Evolutionary conservation across 2,888 invertebrate species (phyloP).

Genomic region (Microdon myrmicae): DNA sequence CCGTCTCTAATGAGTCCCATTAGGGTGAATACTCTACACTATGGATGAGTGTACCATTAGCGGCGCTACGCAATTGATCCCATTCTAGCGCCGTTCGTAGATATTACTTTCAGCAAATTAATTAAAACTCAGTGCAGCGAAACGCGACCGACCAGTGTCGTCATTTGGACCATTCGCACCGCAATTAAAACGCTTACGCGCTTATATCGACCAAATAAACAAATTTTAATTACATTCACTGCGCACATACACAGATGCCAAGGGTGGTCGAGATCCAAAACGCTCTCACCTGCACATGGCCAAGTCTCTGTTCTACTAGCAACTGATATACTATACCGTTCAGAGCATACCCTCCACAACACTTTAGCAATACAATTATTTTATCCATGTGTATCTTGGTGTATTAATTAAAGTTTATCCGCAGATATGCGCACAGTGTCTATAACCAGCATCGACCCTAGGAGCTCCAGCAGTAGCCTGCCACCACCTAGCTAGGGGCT

Average conservation of each 20-base stretch:
- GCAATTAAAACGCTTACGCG: conserved; percentile 52
- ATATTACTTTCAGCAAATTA: conserved; percentile 48
- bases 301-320: conserved; percentile 4
- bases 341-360: conserved; percentile 6
- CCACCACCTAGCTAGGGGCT: conserved; percentile 37
- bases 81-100: conserved; percentile 34
- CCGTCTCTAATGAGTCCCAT: no score
- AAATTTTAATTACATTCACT: conserved; percentile 50
- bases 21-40: conserved; percentile 43
- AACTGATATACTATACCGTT: conserved; percentile 6
- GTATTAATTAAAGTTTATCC: conserved; percentile 51
- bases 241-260: no score
- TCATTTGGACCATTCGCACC: conserved; percentile 46
- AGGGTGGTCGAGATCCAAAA: conserved; percentile 6
- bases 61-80: conserved; percentile 46
- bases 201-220: conserved; percentile 47
- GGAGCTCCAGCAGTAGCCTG: no score
- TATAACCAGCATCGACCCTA: no score
- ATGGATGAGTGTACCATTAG: conserved; percentile 42
- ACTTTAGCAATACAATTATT: conserved; percentile 21
- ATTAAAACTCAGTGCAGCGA: conserved; percentile 28
- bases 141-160: conserved; percentile 18
- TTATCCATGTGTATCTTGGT: conserved; percentile 39
- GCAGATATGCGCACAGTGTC: conserved; percentile 42
- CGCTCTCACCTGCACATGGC: not conserved